Conservation (phyloP, 64 coral and sea anemone species). For the Acropora yongei region DNA sequence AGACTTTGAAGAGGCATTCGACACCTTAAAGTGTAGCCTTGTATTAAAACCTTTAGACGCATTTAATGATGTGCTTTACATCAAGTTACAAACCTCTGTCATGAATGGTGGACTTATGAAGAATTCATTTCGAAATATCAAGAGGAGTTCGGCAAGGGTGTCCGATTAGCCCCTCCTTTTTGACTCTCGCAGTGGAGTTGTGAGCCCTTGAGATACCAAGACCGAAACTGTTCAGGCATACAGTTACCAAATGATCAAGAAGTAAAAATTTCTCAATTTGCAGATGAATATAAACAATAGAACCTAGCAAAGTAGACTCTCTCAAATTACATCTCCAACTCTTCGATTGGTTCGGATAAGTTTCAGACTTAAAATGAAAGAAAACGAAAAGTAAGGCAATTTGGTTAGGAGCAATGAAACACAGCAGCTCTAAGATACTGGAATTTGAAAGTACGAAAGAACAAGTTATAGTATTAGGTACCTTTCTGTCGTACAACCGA, state of each 20-base stretch:
- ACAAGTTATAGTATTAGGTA: neutral
- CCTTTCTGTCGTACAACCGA: neutral
- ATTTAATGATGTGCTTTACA: slow-evolving; percentile 16
- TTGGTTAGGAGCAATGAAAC: neutral
- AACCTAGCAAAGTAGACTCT: neutral
- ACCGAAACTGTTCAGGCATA: neutral
- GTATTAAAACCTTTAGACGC: neutral
- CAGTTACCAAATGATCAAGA: neutral
- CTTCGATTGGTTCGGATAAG: neutral
- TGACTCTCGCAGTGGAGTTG: neutral
- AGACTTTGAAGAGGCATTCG: slow-evolving; percentile 56
- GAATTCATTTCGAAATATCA: neutral
- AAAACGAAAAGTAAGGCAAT: neutral
- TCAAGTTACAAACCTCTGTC: neutral
- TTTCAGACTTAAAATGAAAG: neutral
- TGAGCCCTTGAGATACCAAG: neutral
- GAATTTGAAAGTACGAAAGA: neutral
- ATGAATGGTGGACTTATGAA: slow-evolving; percentile 13
- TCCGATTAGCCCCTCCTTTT: neutral
- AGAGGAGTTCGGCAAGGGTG: neutral
- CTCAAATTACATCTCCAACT: neutral
- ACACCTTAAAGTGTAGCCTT: slow-evolving; percentile 29
- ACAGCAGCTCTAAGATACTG: neutral
- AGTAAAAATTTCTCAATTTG: slow-evolving; percentile 5
- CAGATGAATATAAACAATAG: neutral